Percentiles rank a stretch among this genome's conserved stretches.
phyloP scores from a whole-genome alignment of 2,888 invertebrate genomes.

The Alsophila aescularia region DNA sequence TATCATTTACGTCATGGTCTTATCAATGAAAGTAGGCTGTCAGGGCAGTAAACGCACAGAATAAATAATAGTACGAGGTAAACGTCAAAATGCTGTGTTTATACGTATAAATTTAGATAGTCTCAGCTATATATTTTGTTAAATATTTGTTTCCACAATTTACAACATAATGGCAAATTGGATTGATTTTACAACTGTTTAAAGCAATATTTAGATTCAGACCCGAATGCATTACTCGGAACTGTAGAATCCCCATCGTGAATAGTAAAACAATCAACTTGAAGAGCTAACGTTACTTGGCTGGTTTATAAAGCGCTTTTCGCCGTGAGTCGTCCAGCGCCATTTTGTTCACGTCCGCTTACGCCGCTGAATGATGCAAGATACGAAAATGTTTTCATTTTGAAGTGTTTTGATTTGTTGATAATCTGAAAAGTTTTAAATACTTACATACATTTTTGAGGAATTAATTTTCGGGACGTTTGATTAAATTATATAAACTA shows the following conservation, averaged over 20 bases:
- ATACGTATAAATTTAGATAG: constrained; percentile 39
- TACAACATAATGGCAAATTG: neutral
- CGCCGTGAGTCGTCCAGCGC: constrained; percentile 66
- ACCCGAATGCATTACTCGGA: too few species aligned
- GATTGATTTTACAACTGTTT: too few species aligned
- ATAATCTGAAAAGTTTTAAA: neutral
- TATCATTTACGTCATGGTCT: constrained; percentile 34
- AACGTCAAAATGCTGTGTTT: constrained; percentile 49
- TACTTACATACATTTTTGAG: too few species aligned
- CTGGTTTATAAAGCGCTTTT: constrained; percentile 78
- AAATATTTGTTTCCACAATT: neutral
- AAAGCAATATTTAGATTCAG: too few species aligned
- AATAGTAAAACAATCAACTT: neutral
- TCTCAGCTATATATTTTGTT: neutral
- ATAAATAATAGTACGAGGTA: too few species aligned
- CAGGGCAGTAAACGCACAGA: constrained; percentile 28
- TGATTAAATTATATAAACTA: neutral
- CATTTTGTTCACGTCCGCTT: constrained; percentile 70
- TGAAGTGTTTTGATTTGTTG: constrained; percentile 25
- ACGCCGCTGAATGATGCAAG: constrained; percentile 76
- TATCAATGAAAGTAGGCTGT: constrained; percentile 36
- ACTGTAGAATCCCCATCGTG: too few species aligned
- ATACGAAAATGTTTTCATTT: constrained; percentile 51
- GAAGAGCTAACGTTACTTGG: constrained; percentile 43
- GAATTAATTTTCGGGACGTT: neutral